phyloP scores from a whole-genome alignment of 1,140 invertebrate species.

The Nilaparvata lugens region DNA sequence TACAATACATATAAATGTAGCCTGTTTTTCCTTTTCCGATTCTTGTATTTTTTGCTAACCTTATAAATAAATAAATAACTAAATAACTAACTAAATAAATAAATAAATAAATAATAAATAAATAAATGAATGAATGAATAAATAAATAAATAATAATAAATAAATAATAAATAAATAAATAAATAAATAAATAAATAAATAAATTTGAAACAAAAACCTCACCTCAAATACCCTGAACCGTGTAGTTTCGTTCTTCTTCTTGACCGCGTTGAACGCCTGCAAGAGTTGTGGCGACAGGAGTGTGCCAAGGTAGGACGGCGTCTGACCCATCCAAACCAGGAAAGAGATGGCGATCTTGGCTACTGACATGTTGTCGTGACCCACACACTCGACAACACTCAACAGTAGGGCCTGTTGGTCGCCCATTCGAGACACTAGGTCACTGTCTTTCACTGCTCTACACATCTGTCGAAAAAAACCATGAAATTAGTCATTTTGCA shows the following conservation, averaged over 20 bases:
- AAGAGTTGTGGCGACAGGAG: conserved; percentile 41
- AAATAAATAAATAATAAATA: too few species aligned
- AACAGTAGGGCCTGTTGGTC: conserved; percentile 43
- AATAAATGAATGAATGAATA: too few species aligned
- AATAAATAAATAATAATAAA: too few species aligned
- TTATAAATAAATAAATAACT: too few species aligned
- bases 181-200: too few species aligned
- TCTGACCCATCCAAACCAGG: conserved; percentile 41
- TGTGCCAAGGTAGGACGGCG: conserved; percentile 35
- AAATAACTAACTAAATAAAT: too few species aligned
- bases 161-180: too few species aligned
- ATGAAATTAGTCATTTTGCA: too few species aligned
- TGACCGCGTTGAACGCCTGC: conserved; percentile 40
- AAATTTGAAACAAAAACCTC: neutral
- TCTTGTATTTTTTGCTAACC: too few species aligned
- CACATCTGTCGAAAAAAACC: conserved; percentile 12
- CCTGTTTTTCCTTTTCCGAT: too few species aligned
- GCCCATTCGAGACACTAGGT: conserved; percentile 35
- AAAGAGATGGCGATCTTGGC: conserved; percentile 46
- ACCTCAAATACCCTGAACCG: conserved; percentile 55
- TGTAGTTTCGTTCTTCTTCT: conserved; percentile 42
- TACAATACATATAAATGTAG: too few species aligned
- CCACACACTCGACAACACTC: conserved; percentile 43
- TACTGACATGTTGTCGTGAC: conserved; percentile 47
- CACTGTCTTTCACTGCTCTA: conserved; percentile 11